Base-by-base conservation (phyloP, 2,797 vertebrate species). In the Hipposideros larvatus region DNA sequence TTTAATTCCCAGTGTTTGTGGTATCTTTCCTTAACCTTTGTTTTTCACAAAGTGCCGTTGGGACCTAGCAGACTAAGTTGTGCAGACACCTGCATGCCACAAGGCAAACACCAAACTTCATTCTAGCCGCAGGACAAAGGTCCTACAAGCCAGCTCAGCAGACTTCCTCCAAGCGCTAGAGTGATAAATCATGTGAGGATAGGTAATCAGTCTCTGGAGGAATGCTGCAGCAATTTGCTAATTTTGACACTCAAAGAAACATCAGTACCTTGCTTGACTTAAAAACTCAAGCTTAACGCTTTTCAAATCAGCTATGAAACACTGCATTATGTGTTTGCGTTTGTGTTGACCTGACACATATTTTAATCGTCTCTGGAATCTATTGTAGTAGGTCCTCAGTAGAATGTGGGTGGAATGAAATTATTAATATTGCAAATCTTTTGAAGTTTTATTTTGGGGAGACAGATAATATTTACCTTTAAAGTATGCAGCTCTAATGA, bases 41-140 rank as follows among this genome's bases (percentile, higher is more conserved):
- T 97, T 97, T 98, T 97, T 94, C 87, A 97, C 78, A 91, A 98
- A 98, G 90, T 89, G 94, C 97, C 92, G 96, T 98, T 85, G 98
- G 98, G 96, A 98, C 96, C 95, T 98, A 98, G 97, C 95, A 97
- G 65, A 98, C 95, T 97, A 98, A 98, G 95, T 97, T 98, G 96
- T 98, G 98, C 87, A 98, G 98, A 98, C 98, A 98, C 96, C 97
- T 98, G 97, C 93, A 98, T 28, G 93, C 96, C 94, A 97, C 98
- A 91, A 98, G 97, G 98, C 95, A 98, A 97, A 98, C 97, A 93
- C 92, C 98, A 91, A 97, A 96, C 95, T 95, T 98, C 95, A 93
- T 98, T 95, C 80, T 97, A 80, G 98, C 97, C 95, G 95, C 96
- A 90, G 97, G 97, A 96, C 85, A 97, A 90, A 93, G 92, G 68